phyloP scores from a whole-genome alignment of 1,140 invertebrate species.

The Galleria mellonella region DNA sequence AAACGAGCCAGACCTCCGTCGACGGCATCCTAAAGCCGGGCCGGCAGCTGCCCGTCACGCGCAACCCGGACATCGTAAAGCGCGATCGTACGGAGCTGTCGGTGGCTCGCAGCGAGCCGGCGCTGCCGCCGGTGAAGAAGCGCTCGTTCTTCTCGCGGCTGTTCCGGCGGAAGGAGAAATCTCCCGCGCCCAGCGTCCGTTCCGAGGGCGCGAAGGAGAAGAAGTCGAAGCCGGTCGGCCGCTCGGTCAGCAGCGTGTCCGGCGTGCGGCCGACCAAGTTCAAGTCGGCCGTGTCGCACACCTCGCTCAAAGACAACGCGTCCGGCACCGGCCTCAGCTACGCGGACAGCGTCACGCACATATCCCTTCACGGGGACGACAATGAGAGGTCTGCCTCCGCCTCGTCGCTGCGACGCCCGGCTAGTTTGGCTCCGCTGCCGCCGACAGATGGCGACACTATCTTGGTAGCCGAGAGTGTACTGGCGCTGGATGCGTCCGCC shows the following conservation, averaged over 20 bases:
- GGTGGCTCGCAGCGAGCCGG: constrained; percentile 48
- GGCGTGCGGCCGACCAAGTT: constrained; percentile 68
- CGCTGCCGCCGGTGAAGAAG: constrained; percentile 59
- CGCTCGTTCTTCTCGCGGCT: constrained; percentile 65
- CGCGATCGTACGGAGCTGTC: constrained; percentile 21
- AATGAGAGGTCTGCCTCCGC: constrained; percentile 42
- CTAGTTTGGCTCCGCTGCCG: constrained; percentile 30
- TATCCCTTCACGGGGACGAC: constrained; percentile 76
- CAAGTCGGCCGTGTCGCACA: constrained; percentile 52
- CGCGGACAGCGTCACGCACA: constrained; percentile 75
- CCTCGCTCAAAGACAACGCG: constrained; percentile 60
- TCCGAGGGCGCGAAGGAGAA: constrained; percentile 42
- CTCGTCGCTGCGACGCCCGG: constrained; percentile 28
- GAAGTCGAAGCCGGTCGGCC: constrained; percentile 61
- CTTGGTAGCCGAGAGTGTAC: constrained; percentile 64
- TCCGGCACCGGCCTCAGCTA: constrained; percentile 55
- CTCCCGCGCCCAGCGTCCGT: constrained; percentile 51
- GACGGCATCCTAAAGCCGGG: constrained; percentile 58
- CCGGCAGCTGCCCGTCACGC: constrained; percentile 37
- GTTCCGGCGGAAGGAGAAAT: constrained; percentile 61
- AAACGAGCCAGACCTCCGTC: constrained; percentile 52
- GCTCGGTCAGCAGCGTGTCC: constrained; percentile 76
- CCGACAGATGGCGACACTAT: constrained; percentile 56
- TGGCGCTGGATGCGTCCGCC: constrained; percentile 58
- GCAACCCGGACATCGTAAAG: constrained; percentile 25